Evolutionary conservation across 2,888 invertebrate species (phyloP).

Genomic region (Leptodirus hochenwartii): DNA sequence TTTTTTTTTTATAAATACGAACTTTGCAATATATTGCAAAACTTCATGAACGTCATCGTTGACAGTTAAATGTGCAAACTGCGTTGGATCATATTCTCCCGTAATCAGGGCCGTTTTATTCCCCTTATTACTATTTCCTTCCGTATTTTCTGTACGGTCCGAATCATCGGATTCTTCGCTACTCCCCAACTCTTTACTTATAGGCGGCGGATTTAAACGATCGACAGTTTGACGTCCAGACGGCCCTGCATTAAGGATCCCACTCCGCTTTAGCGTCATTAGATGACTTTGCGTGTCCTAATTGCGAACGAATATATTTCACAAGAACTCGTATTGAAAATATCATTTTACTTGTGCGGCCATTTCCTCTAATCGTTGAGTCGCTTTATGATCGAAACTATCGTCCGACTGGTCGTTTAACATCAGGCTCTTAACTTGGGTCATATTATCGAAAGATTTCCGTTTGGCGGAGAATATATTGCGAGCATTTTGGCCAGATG

Average conservation of each 20-base stretch:
- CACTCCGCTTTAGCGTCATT: too few relatives aligned
- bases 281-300: too few relatives aligned
- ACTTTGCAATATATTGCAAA: constrained; percentile 84
- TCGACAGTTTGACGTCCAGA: constrained; percentile 17
- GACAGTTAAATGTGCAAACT: constrained; percentile 67
- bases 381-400: too few relatives aligned
- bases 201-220: constrained; percentile 13
- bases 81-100: constrained; percentile 61
- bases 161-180: constrained; percentile 21
- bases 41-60: constrained; percentile 76
- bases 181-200: constrained; percentile 12
- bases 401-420: too few relatives aligned
- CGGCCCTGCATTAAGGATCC: constrained; percentile 15
- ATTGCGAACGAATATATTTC: too few relatives aligned
- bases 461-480: too few relatives aligned
- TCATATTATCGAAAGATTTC: too few relatives aligned
- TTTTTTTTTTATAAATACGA: not conserved
- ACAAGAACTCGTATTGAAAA: too few relatives aligned
- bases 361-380: too few relatives aligned
- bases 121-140: constrained; percentile 11
- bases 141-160: constrained; percentile 10
- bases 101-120: constrained; percentile 16
- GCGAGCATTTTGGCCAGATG: too few relatives aligned
- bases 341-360: too few relatives aligned
- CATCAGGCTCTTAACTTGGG: too few relatives aligned